Evolutionary conservation across 2,797 vertebrate genomes (phyloP).

Genomic region (Myotis pilosus): DNA sequence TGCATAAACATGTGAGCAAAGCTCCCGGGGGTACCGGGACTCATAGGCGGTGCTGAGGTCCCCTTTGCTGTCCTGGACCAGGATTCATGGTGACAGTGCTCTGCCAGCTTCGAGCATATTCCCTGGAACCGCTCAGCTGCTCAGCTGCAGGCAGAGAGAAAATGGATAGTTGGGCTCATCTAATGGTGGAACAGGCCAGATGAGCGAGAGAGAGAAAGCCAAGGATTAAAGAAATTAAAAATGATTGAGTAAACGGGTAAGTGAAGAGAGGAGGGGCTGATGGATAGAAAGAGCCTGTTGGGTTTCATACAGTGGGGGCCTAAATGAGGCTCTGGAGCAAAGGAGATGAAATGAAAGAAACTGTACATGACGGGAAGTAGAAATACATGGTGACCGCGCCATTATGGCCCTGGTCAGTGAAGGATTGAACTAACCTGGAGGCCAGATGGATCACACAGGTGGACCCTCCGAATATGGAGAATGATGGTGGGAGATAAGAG

Average conservation of each 20-base stretch:
- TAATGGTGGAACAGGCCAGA: not conserved
- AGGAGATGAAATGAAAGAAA: not conserved
- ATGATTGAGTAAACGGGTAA: not conserved
- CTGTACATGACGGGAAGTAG: rapidly evolving
- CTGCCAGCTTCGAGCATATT: not conserved
- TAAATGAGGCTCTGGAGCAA: not conserved
- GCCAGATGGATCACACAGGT: not conserved
- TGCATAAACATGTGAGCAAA: slow-evolving; percentile 2
- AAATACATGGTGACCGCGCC: rapidly evolving
- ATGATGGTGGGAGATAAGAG: not conserved
- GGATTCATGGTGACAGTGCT: not conserved
- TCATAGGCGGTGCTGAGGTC: not conserved
- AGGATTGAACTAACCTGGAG: not conserved
- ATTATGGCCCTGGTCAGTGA: not conserved
- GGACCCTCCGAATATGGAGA: not conserved
- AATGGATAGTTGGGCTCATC: not conserved
- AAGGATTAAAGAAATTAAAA: not conserved
- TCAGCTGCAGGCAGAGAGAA: not conserved
- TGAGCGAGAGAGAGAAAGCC: not conserved
- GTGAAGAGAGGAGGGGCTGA: not conserved
- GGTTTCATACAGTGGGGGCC: not conserved
- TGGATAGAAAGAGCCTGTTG: not conserved
- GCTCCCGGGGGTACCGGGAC: not conserved
- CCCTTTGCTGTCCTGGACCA: not conserved
- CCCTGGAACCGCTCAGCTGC: not conserved